Evolutionary conservation across 2,113 vertebrate species (phyloP).

Genomic region (Microcebus jonahi): DNA sequence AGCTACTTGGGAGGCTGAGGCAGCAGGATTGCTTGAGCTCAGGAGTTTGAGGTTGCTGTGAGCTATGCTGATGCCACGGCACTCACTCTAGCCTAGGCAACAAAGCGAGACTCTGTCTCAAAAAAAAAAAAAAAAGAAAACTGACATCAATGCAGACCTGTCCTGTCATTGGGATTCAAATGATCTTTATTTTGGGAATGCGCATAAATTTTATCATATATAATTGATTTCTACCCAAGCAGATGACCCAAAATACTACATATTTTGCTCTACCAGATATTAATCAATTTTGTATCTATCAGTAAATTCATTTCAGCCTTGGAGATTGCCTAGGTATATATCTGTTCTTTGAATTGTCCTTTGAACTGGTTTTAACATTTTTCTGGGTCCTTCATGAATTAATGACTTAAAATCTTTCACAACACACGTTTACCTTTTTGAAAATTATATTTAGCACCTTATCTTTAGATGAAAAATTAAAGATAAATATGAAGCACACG

Average conservation of each 20-base stretch:
- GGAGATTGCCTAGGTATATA: background rate
- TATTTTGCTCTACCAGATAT: background rate
- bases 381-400: background rate
- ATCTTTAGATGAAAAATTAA: constrained; percentile 6
- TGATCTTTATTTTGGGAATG: background rate
- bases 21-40: no score
- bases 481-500: background rate
- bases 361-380: background rate
- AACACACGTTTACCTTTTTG: background rate
- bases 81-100: no score
- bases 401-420: background rate
- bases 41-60: no score
- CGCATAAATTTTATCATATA: background rate
- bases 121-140: no score
- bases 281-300: background rate
- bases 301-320: background rate
- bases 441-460: constrained; percentile 1
- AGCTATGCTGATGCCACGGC: no score
- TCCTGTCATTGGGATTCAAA: background rate
- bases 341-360: constrained; percentile 9
- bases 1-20: no score
- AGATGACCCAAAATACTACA: background rate
- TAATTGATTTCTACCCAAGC: background rate
- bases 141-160: background rate
- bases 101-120: no score